Evolutionary conservation across 2,888 invertebrate genomes (phyloP), one percentile per base, ranked within the genome.

Genomic region (Apomyelois bistriatella): DNA sequence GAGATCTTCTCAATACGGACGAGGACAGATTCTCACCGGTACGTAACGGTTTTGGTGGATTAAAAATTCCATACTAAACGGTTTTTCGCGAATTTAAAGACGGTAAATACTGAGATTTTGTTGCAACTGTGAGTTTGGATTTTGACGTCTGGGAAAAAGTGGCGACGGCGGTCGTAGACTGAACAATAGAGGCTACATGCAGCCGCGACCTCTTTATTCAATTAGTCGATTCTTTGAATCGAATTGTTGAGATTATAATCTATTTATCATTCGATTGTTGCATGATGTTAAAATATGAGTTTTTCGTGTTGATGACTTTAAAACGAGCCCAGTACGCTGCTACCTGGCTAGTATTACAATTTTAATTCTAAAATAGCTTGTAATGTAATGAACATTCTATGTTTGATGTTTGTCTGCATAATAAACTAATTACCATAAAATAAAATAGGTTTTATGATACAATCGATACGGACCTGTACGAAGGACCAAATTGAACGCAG

Each of bases 1-100:
- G 90, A 1, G 89, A 90, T 66, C 85, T 91, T 47, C 77, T 91
- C 1, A 89, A 82, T 52, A 74, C 90, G 42, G 89, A 88, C 28
- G 90, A 90, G 42, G 89, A 86, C 55, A 76, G 83, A 55, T 85
- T 76, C 53, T 58, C 85, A 59, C 77, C 81, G 89, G 90, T 90
- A 71, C 53, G 85, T 72, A 56, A 42, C 16, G 28, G 37, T 13
- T 16, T 30, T 2, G 9, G 2, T 8, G 32, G 8, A 36, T 17
- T 47, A 16, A 7, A 30, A 32, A 48, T 3, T 17, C 17, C n/a
- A 38, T 1, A 48, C 37, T 17, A 12, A 48, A 17, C 16, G 15
- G 16, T 40, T 22, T 22, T 22, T 22, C 22, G 22, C 22, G 22
- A 38, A 38, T 36, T 36, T 36, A 12, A 2, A 12, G 12, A 4